Evolutionary conservation across 2,888 invertebrate species (phyloP).

Genomic region (Tenthredo amoena): DNA sequence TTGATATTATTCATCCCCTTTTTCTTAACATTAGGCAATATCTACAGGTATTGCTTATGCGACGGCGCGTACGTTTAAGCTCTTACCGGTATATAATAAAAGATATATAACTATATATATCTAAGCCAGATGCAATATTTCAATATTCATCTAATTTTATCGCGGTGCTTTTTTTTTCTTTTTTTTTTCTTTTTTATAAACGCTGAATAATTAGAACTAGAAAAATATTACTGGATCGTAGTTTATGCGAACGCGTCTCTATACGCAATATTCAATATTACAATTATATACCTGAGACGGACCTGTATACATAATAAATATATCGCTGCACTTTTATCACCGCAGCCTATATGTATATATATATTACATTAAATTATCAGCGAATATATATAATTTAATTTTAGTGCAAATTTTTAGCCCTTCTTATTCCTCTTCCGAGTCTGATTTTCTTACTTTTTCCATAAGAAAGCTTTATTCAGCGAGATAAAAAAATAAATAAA

Average conservation of each 20-base stretch:
- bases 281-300: constrained; percentile 31
- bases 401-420: neutral
- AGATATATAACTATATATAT: neutral
- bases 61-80: constrained; percentile 14
- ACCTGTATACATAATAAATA: constrained; percentile 28
- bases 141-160: neutral
- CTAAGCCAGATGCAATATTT: no score
- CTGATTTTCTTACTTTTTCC: neutral
- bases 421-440: neutral
- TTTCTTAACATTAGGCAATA: neutral
- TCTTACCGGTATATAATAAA: neutral
- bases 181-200: neutral
- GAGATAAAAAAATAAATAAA: neutral
- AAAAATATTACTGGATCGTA: neutral
- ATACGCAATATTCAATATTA: neutral
- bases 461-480: neutral
- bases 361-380: neutral
- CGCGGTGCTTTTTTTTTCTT: no score
- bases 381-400: neutral
- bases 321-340: constrained; percentile 23
- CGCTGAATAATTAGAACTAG: neutral
- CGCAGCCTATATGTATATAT: neutral
- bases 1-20: neutral
- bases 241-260: neutral
- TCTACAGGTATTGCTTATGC: constrained; percentile 8